A percentile compares a stretch with the other conserved stretches of the same genome.
Evolutionary conservation across 2,888 invertebrate genomes (phyloP).

Genomic region (Hirtodrosophila cameraria): DNA sequence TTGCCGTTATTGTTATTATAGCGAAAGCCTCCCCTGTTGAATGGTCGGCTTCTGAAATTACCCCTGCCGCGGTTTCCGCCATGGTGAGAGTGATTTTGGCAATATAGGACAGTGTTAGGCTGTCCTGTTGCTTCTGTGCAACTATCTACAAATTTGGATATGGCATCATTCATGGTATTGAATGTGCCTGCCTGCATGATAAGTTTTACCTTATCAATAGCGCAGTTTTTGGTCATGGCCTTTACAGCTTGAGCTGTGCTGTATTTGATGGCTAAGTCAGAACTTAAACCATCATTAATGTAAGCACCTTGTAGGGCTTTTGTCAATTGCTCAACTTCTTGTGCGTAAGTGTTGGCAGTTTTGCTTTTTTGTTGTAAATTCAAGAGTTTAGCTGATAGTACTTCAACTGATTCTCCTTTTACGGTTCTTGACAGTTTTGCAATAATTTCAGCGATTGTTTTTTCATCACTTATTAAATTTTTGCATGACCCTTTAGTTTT

Average conservation of each 20-base stretch:
- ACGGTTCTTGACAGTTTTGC: too few species aligned
- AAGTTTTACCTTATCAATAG: too few species aligned
- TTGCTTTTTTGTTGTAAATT: constrained; percentile 1
- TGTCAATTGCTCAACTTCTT: constrained; percentile 7
- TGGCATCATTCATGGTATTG: too few species aligned
- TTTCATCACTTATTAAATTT: not conserved
- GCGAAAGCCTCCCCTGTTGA: too few species aligned
- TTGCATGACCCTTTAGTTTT: too few species aligned
- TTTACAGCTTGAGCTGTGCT: constrained; percentile 10
- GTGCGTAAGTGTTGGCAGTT: constrained; percentile 9
- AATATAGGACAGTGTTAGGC: not conserved
- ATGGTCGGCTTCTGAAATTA: not conserved
- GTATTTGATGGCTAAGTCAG: not conserved
- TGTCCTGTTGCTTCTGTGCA: not conserved
- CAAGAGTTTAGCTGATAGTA: too few species aligned
- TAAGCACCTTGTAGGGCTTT: constrained; percentile 11
- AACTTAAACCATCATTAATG: constrained; percentile 4
- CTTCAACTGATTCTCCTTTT: too few species aligned
- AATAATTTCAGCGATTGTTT: not conserved
- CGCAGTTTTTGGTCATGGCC: constrained; percentile 22
- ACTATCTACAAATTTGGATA: constrained; percentile 23
- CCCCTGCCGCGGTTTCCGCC: too few species aligned
- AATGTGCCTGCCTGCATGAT: too few species aligned
- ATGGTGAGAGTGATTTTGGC: not conserved
- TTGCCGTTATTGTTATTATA: not conserved